These are phyloP conservation scores for Eupithecia centaureata DNA, from an alignment of 2,888 invertebrate genomes.

Conservation along the genomic window DNA sequence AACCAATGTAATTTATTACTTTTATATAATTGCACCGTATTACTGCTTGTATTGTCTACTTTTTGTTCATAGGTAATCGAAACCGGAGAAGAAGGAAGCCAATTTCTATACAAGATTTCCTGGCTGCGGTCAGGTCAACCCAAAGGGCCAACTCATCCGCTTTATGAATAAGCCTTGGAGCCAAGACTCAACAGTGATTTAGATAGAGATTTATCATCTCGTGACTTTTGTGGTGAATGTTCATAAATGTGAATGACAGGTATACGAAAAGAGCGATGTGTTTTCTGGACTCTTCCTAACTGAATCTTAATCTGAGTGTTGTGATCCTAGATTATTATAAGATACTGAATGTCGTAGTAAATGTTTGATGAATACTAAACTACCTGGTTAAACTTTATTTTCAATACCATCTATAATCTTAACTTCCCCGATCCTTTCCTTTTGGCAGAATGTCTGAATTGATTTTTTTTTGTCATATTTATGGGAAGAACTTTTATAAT, in stretches of 20 bases:
- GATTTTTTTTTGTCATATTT: too few relatives aligned
- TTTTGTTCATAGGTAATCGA: conserved; percentile 75
- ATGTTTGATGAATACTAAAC: background rate
- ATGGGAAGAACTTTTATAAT: too few relatives aligned
- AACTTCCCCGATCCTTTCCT: too few relatives aligned
- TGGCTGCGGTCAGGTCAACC: conserved; percentile 78
- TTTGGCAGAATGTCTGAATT: too few relatives aligned
- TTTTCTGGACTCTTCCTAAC: background rate
- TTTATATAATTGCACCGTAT: too few relatives aligned
- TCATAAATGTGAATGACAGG: background rate
- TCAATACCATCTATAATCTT: too few relatives aligned
- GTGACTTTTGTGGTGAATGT: background rate
- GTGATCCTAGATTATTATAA: background rate
- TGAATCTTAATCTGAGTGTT: background rate
- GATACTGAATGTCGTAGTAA: background rate
- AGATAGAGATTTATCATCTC: background rate
- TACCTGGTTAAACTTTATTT: background rate
- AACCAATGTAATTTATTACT: too few relatives aligned
- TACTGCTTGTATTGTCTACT: conserved; percentile 1
- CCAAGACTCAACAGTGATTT: conserved; percentile 11
- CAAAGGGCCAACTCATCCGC: conserved; percentile 65
- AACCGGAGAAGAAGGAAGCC: conserved; percentile 85
- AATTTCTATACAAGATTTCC: conserved; percentile 85
- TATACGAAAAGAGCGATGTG: background rate
- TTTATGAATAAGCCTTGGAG: conserved; percentile 66